phyloP scores from a whole-genome alignment of 1,140 invertebrate genomes.

The Pseudomyrmex flavicornis region DNA sequence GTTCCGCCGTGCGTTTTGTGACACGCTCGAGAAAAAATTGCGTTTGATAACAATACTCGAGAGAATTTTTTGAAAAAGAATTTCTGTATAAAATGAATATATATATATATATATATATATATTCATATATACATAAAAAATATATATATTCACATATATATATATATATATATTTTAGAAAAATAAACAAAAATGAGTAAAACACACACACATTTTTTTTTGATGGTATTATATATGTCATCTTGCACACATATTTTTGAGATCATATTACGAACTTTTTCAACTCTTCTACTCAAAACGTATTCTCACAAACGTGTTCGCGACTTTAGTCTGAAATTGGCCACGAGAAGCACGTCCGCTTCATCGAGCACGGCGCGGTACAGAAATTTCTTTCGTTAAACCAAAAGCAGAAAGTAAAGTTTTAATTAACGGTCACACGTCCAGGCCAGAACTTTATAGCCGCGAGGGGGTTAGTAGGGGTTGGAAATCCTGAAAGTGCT shows the following conservation, averaged over 20 bases:
- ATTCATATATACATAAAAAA: background rate
- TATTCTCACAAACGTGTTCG: constrained; percentile 7
- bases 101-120: background rate
- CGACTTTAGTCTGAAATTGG: constrained; percentile 22
- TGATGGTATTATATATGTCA: too few species aligned
- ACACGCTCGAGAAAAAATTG: constrained; percentile 21
- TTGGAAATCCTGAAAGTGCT: constrained; percentile 78
- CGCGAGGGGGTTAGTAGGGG: constrained; percentile 68
- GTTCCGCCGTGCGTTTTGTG: background rate
- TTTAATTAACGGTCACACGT: constrained; percentile 82
- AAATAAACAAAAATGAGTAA: background rate
- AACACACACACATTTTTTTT: too few species aligned
- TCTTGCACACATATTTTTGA: background rate
- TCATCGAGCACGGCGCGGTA: constrained; percentile 44
- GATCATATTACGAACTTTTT: too few species aligned
- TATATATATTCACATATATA: background rate
- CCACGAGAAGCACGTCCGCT: constrained; percentile 54
- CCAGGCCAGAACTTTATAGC: constrained; percentile 79
- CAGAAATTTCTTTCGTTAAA: constrained; percentile 74
- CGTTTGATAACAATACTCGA: background rate
- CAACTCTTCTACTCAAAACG: background rate
- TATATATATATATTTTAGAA: background rate
- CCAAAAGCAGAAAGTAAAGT: constrained; percentile 78
- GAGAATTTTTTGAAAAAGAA: background rate
- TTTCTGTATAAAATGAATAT: background rate